Evolutionary conservation across 2,113 vertebrate species (phyloP), one percentile per base, ranked within the genome.

Genomic region (Ciconia maguari): DNA sequence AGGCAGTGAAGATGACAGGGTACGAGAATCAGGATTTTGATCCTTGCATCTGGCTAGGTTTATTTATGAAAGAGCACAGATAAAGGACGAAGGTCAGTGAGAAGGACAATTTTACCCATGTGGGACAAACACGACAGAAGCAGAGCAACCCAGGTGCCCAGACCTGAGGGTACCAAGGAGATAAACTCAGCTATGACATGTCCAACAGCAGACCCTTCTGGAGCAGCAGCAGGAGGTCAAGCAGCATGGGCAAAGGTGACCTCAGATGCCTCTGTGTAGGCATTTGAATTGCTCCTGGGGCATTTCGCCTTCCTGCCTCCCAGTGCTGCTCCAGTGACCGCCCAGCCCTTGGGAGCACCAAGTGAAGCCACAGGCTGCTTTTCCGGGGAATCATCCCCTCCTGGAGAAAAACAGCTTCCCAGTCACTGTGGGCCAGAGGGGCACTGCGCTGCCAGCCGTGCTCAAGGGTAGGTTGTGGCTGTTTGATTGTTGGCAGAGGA

Each of bases 321-420:
- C 0, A 2, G 82, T 1, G 3, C 46, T 41, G 25, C 24, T 92
- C 32, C 0, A 0, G 29, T 81, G 80, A 61, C 51, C 1, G 13
- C 68, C 81, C 70, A 76, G 44, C 61, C 74, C 61, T n/a, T 44
- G 41, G 36, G 44, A 91, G 41, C 61, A 85, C 74, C 10, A 2
- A 0, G 0, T 89, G 42, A 93, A 91, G n/a, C 46, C 74, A 80
- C 83, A 77, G 46, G 20, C 9, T 84, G 32, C 9, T 75, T 87
- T 92, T 91, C 54, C 2, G 1, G 12, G 17, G 54, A 84, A 82
- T 91, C 89, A 89, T 41, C 25, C 16, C 52, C 20, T 89, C 24
- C 29, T 46, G 34, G 19, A 90, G 64, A 64, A 94, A 94, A 89
- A 34, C 48, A 82, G 5, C 69, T 89, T 79, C 58, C 32, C 6